phyloP scores from a whole-genome alignment of 2,797 vertebrate species.

The Lutjanus argentimaculatus region DNA sequence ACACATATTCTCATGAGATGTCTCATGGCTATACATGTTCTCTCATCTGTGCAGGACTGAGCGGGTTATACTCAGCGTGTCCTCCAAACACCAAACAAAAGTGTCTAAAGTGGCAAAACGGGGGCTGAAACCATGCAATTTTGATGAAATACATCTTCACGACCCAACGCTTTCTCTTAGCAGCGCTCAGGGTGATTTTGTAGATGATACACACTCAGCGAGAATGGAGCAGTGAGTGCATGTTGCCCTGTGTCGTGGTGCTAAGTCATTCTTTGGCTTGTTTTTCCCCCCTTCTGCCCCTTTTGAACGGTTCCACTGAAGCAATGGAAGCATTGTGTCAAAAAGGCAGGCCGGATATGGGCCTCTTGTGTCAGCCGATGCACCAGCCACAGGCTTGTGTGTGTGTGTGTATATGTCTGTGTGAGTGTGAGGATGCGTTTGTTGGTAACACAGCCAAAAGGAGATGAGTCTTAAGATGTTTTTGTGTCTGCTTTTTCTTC shows the following conservation, averaged over 20 bases:
- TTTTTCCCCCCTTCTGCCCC: slow-evolving; percentile 7
- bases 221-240: slow-evolving; percentile 39
- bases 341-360: slow-evolving; percentile 68
- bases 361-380: slow-evolving; percentile 65
- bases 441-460: slow-evolving; percentile 21
- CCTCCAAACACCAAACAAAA: slow-evolving; percentile 51
- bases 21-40: slow-evolving; percentile 5
- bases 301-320: slow-evolving; percentile 68
- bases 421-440: background rate
- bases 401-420: slow-evolving; percentile 42
- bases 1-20: slow-evolving; percentile 4
- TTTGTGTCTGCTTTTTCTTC: slow-evolving; percentile 14
- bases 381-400: slow-evolving; percentile 50
- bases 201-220: slow-evolving; percentile 37
- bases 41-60: slow-evolving; percentile 33
- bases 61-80: slow-evolving; percentile 6
- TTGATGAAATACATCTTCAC: slow-evolving; percentile 58
- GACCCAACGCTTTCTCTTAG: slow-evolving; percentile 39
- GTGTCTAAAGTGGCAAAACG: slow-evolving; percentile 44
- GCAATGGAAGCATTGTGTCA: slow-evolving; percentile 76
- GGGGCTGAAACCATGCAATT: slow-evolving; percentile 49
- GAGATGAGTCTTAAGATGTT: slow-evolving; percentile 11
- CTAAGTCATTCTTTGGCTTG: slow-evolving; percentile 51
- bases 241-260: slow-evolving; percentile 35
- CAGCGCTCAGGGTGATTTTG: slow-evolving; percentile 43